A percentile compares a stretch with the other conserved stretches of the same genome.
These are phyloP conservation scores for Melanotaenia trifasciata DNA, from an alignment of 2,797 vertebrate species.

Conservation along the genomic window DNA sequence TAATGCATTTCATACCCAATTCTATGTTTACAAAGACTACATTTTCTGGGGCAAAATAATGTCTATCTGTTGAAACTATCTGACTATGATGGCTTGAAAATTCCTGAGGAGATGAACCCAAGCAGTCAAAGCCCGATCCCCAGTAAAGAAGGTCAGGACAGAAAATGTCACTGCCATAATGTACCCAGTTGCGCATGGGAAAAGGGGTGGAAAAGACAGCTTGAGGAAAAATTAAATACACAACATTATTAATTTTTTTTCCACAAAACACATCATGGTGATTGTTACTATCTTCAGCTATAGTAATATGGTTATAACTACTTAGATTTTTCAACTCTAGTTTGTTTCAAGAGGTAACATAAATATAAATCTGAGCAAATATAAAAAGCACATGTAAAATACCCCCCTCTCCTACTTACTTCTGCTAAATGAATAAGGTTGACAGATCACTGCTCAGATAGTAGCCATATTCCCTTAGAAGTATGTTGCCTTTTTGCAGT, in stretches of 20 bases:
- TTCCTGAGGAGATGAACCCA: constrained; percentile 82
- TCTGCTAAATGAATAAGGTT: constrained; percentile 89
- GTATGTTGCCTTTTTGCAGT: constrained; percentile 92
- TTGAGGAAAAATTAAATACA: constrained; percentile 68
- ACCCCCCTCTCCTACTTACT: constrained; percentile 80
- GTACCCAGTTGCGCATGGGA: constrained; percentile 74
- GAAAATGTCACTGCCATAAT: constrained; percentile 87
- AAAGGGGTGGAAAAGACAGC: constrained; percentile 73
- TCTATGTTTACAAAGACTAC: constrained; percentile 48
- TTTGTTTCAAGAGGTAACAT: constrained; percentile 19
- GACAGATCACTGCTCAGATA: constrained; percentile 94
- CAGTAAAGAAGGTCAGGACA: constrained; percentile 81
- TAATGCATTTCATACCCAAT: constrained; percentile 52
- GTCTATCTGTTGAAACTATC: constrained; percentile 73
- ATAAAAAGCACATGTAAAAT: constrained; percentile 66
- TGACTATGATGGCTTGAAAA: constrained; percentile 78
- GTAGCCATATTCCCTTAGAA: constrained; percentile 86
- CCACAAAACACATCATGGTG: neutral
- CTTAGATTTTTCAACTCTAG: neutral
- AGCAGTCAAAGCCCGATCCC: constrained; percentile 77
- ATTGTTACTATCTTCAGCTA: neutral
- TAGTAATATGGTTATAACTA: neutral
- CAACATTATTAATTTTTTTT: constrained; percentile 34
- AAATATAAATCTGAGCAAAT: constrained; percentile 44
- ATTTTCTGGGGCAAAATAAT: constrained; percentile 63